A percentile compares a stretch with the other conserved stretches of the same genome.
phyloP scores from a whole-genome alignment of 2,113 vertebrate species.

The Cyphomyrus discorhynchus region DNA sequence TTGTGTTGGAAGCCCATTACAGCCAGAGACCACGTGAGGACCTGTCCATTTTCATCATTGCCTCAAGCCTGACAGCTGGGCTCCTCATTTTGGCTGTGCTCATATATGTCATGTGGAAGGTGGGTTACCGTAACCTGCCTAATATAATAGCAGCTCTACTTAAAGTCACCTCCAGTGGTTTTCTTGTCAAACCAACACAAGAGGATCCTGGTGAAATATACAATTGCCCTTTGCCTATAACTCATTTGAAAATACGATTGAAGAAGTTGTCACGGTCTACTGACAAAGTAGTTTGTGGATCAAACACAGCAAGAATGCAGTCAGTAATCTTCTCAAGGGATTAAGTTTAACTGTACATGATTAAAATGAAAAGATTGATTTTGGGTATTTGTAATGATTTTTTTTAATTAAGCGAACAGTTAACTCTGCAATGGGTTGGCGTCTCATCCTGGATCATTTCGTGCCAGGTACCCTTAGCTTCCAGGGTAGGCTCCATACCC shows the following conservation, averaged over 20 bases:
- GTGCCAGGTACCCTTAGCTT: not conserved
- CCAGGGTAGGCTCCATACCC: not conserved
- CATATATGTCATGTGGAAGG: constrained; percentile 65
- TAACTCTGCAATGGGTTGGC: not conserved
- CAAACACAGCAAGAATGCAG: not conserved
- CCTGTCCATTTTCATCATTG: constrained; percentile 54
- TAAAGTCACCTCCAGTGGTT: not conserved
- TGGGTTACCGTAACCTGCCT: constrained; percentile 34
- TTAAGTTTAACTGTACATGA: not conserved
- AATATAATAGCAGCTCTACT: not conserved
- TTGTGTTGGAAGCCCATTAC: constrained; percentile 66
- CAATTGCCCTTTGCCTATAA: not conserved
- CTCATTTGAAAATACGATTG: not conserved
- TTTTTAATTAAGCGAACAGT: not conserved
- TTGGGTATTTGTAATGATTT: not conserved
- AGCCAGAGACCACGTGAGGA: constrained; percentile 56
- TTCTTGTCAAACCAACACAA: not conserved
- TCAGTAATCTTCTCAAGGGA: not conserved
- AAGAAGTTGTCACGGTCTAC: not conserved
- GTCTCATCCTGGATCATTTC: not conserved
- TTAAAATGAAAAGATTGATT: not conserved
- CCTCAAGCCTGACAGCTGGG: constrained; percentile 54
- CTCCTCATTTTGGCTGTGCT: constrained; percentile 54
- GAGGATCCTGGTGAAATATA: not conserved
- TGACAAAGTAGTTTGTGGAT: not conserved